A percentile compares a stretch with the other conserved stretches of the same genome.
phyloP scores from a whole-genome alignment of 30 jellyfish, hydroid and myxozoan species.

The Aurelia aurita complex sp. Pacific region DNA sequence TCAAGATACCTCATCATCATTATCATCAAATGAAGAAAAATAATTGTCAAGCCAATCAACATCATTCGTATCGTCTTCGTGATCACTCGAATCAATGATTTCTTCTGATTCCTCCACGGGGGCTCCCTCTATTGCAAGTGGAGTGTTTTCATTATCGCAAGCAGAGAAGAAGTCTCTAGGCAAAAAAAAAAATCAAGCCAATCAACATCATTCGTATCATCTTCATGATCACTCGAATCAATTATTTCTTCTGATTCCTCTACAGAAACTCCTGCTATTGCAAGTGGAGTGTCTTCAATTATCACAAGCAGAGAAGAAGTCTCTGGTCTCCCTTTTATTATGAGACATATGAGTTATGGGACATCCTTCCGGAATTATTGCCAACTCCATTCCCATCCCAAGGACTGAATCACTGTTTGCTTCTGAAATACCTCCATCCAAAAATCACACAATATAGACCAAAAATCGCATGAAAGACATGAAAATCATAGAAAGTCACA shows the following conservation, averaged over 20 bases:
- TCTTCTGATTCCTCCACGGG: not conserved
- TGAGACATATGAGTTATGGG: too few species aligned
- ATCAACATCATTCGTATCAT: slow-evolving; percentile 27
- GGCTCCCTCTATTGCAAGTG: slow-evolving; percentile 4
- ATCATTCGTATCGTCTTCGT: slow-evolving; percentile 31
- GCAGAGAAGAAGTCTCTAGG: slow-evolving; percentile 59
- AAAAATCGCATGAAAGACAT: not conserved
- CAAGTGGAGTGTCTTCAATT: slow-evolving; percentile 2
- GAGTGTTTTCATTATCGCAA: slow-evolving; percentile 14
- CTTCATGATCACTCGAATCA: slow-evolving; percentile 20
- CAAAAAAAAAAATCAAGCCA: slow-evolving; percentile 23
- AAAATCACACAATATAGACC: not conserved
- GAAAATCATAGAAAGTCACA: too few species aligned
- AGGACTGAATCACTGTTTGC: too few species aligned
- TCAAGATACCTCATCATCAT: slow-evolving; percentile 12
- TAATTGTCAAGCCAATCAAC: slow-evolving; percentile 62
- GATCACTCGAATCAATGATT: slow-evolving; percentile 2
- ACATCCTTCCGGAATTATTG: too few species aligned
- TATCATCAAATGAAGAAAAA: slow-evolving; percentile 39
- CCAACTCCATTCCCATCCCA: too few species aligned
- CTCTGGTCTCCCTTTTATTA: too few species aligned
- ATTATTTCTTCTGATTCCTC: slow-evolving; percentile 12
- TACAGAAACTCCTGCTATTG: not conserved
- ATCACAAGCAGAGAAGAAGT: too few species aligned
- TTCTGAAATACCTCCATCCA: too few species aligned